Conservation (phyloP, 1,140 invertebrate genomes). For the Macrosteles quadrilineatus region DNA sequence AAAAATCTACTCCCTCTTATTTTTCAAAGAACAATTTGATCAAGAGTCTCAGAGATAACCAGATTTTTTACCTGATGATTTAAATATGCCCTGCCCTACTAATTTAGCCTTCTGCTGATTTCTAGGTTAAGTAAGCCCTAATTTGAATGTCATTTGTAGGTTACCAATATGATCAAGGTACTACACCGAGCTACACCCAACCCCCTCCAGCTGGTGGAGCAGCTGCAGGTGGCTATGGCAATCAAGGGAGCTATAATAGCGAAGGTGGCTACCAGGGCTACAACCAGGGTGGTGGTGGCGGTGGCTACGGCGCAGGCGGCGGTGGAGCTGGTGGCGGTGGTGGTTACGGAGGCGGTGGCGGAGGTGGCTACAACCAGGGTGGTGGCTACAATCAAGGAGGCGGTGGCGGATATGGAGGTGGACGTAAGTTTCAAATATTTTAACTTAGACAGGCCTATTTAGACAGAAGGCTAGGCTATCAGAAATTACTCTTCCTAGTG, state of each 20-base stretch:
- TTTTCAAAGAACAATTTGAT: no score
- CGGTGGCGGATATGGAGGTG: slow-evolving; percentile 25
- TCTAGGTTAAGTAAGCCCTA: no score
- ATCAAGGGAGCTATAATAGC: slow-evolving; percentile 29
- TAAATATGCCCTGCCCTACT: no score
- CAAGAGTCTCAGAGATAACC: no score
- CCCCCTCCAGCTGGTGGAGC: slow-evolving; percentile 31
- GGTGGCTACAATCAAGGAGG: slow-evolving; percentile 16
- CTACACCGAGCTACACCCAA: background rate
- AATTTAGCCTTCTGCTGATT: no score
- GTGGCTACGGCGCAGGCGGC: background rate
- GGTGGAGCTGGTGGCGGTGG: background rate
- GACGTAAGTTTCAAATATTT: slow-evolving; percentile 31
- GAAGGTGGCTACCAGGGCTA: slow-evolving; percentile 12
- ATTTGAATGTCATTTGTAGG: no score
- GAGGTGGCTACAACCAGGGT: background rate
- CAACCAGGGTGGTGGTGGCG: slow-evolving; percentile 2
- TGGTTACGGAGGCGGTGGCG: slow-evolving; percentile 18
- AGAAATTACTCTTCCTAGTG: no score
- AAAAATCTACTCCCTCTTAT: no score
- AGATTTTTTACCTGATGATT: no score
- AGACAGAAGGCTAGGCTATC: no score
- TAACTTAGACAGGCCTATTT: slow-evolving; percentile 24
- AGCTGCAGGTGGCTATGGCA: slow-evolving; percentile 32
- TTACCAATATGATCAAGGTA: slow-evolving; percentile 1